A percentile compares a stretch with the other conserved stretches of the same genome.
Evolutionary conservation across 2,797 vertebrate species (phyloP).

Genomic region (Sebastes glaucus): DNA sequence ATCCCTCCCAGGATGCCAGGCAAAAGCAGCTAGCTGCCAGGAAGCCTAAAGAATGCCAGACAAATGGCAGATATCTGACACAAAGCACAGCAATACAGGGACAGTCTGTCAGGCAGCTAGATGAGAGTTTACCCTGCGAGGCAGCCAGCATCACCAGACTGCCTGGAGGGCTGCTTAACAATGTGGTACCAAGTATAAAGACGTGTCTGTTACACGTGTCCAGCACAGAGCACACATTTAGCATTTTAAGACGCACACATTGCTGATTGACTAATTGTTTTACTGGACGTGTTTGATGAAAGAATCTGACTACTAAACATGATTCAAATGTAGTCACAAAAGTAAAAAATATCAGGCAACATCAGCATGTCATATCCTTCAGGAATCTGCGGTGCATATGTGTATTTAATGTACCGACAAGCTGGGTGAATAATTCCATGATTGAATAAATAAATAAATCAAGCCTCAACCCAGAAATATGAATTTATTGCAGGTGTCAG

Average conservation of each 20-base stretch:
- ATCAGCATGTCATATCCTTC: background rate
- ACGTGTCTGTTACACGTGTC: constrained; percentile 11
- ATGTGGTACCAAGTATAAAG: constrained; percentile 9
- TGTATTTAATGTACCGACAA: constrained; percentile 2
- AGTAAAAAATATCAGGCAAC: background rate
- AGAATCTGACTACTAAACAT: background rate
- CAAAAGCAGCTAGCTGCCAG: constrained; percentile 53
- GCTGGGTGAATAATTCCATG: background rate
- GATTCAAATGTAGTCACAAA: background rate
- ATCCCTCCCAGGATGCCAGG: constrained; percentile 47
- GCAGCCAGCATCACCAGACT: constrained; percentile 41
- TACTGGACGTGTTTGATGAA: background rate
- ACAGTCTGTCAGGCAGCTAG: constrained; percentile 53
- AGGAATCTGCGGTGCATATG: background rate
- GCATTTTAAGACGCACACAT: background rate
- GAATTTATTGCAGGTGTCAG: constrained; percentile 62
- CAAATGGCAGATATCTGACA: constrained; percentile 63
- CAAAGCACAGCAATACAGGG: constrained; percentile 56
- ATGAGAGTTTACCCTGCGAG: constrained; percentile 45
- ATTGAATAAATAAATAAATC: constrained; percentile 36
- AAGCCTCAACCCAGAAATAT: constrained; percentile 44
- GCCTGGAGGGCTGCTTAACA: constrained; percentile 27
- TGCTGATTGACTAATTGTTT: constrained; percentile 3
- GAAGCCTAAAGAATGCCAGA: constrained; percentile 54
- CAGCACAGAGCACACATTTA: constrained; percentile 1